phyloP scores from a whole-genome alignment of 2,797 vertebrate species.

The Ptychadena robeensis region DNA sequence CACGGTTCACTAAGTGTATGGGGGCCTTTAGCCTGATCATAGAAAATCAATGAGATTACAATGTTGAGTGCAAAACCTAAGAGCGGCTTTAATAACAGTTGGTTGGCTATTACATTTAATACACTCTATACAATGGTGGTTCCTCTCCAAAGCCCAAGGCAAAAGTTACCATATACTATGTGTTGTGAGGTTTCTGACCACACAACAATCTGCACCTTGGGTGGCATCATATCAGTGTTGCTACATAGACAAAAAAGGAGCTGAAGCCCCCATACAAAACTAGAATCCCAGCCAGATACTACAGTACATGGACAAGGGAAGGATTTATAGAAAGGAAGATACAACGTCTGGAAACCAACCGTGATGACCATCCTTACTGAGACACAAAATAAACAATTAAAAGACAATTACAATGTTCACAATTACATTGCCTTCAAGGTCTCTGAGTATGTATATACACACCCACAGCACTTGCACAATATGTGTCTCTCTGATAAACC shows the following conservation, averaged over 20 bases:
- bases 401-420: too few species aligned
- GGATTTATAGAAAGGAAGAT: not conserved
- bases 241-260: not conserved
- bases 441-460: not conserved
- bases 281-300: not conserved
- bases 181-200: too few species aligned
- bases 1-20: too few species aligned
- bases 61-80: too few species aligned
- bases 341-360: too few species aligned
- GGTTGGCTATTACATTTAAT: too few species aligned
- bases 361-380: not conserved
- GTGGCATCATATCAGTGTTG: not conserved
- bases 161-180: not conserved
- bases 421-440: too few species aligned
- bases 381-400: not conserved
- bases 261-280: too few species aligned
- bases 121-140: not conserved
- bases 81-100: too few species aligned
- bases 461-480: not conserved
- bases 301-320: not conserved
- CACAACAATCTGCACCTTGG: not conserved
- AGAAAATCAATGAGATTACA: too few species aligned
- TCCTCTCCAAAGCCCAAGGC: not conserved
- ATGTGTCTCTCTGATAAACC: too few species aligned
- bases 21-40: not conserved